Conservation (phyloP, 2,797 vertebrate genomes). For the Siniperca obscura region DNA sequence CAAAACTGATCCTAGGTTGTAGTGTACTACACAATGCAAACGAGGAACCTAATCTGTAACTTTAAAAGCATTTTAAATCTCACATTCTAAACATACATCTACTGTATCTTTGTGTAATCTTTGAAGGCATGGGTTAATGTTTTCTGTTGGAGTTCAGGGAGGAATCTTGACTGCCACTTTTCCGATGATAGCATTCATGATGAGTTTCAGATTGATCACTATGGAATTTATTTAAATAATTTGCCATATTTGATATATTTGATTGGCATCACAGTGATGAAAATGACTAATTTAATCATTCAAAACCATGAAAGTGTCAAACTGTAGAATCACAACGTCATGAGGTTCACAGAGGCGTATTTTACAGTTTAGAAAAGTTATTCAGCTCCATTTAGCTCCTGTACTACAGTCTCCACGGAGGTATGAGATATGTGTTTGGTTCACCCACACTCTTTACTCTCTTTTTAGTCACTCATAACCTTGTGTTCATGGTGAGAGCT, state of each 20-base stretch:
- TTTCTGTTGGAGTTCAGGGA: neutral
- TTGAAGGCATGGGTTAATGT: too few relatives aligned
- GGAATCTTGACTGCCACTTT: neutral
- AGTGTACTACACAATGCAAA: too few relatives aligned
- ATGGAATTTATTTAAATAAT: neutral
- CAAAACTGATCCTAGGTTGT: too few relatives aligned
- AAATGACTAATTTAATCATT: neutral
- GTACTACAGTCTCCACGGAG: neutral
- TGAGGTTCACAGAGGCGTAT: neutral
- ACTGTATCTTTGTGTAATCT: too few relatives aligned
- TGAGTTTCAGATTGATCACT: neutral
- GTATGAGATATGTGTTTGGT: neutral
- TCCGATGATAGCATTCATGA: neutral
- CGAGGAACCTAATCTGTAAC: neutral
- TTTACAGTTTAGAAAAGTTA: neutral
- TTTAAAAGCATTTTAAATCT: too few relatives aligned
- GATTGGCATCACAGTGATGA: neutral
- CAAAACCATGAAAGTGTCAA: neutral
- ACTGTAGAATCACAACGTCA: neutral
- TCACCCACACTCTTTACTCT: neutral
- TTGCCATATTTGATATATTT: neutral
- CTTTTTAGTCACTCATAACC: neutral
- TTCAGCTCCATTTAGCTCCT: constrained; percentile 5
- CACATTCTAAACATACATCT: too few relatives aligned
- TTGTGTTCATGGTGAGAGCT: neutral